Percentiles rank a stretch among this genome's conserved stretches.
These are phyloP conservation scores for Threskiornis aethiopicus DNA, from an alignment of 2,797 vertebrate genomes.

Conservation along the genomic window DNA sequence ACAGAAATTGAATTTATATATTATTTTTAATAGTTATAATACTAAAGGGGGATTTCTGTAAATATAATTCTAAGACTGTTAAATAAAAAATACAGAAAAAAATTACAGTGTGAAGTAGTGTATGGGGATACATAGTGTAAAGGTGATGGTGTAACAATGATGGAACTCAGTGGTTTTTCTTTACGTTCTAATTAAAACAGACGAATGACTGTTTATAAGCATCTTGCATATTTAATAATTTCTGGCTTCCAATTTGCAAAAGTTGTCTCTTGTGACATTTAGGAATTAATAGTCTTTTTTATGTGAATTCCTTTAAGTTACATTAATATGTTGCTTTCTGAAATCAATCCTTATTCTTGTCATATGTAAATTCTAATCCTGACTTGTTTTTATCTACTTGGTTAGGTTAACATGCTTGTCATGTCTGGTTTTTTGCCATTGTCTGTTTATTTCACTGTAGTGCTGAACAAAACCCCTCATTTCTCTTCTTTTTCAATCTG, in stretches of 20 bases:
- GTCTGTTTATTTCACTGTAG: not conserved
- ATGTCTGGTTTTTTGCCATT: not conserved
- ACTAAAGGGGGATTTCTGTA: not conserved
- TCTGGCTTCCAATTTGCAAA: constrained; percentile 19
- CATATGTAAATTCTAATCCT: not conserved
- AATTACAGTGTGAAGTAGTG: not conserved
- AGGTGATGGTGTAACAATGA: constrained; percentile 43
- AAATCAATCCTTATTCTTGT: not conserved
- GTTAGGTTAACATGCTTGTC: not conserved
- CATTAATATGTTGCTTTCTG: not conserved
- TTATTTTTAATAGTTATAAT: not conserved
- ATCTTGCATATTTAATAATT: constrained; percentile 18
- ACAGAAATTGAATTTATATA: not conserved
- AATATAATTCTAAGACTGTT: not conserved
- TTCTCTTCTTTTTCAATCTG: not conserved
- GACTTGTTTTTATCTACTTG: not conserved
- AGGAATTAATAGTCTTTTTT: not conserved
- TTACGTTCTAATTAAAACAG: constrained; percentile 42
- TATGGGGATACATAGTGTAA: not conserved
- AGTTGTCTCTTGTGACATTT: not conserved
- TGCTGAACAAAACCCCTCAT: not conserved
- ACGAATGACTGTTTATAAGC: constrained; percentile 31
- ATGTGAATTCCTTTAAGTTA: not conserved
- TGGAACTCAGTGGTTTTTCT: constrained; percentile 39
- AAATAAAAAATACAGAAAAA: not conserved